Conservation (phyloP, 2,113 vertebrate species). For the Oceanites oceanicus region DNA sequence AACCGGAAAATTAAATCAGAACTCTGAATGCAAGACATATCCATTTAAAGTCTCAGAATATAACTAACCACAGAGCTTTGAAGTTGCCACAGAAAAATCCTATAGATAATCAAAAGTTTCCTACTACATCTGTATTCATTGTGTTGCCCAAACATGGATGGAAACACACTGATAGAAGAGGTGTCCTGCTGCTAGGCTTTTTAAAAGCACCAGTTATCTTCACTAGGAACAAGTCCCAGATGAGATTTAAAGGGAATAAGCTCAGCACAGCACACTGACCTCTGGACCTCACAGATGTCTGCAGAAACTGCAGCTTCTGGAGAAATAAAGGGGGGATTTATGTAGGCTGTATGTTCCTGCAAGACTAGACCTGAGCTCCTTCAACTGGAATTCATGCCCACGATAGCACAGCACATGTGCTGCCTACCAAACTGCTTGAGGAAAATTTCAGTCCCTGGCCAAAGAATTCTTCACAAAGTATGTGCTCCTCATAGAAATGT, state of each 20-base stretch:
- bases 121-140: conserved; percentile 49
- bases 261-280: not conserved
- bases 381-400: not conserved
- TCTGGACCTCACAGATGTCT: not conserved
- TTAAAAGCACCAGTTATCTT: not conserved
- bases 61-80: conserved; percentile 51
- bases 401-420: accelerated
- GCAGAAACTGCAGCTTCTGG: not conserved
- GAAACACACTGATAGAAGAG: conserved; percentile 3
- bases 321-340: not conserved
- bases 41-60: conserved; percentile 15
- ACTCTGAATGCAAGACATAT: not conserved
- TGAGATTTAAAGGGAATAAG: not conserved
- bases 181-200: conserved; percentile 13
- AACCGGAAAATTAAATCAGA: conserved; percentile 47
- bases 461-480: not conserved
- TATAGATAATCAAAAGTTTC: conserved; percentile 57
- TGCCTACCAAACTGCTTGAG: not conserved
- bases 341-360: not conserved
- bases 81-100: conserved; percentile 37
- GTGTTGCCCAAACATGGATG: conserved; percentile 42
- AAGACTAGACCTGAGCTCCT: not conserved
- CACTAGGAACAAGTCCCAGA: not conserved
- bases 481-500: not conserved
- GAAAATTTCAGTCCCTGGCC: not conserved